Evolutionary conservation across 2,888 invertebrate genomes (phyloP).

Genomic region (Erynnis tages): DNA sequence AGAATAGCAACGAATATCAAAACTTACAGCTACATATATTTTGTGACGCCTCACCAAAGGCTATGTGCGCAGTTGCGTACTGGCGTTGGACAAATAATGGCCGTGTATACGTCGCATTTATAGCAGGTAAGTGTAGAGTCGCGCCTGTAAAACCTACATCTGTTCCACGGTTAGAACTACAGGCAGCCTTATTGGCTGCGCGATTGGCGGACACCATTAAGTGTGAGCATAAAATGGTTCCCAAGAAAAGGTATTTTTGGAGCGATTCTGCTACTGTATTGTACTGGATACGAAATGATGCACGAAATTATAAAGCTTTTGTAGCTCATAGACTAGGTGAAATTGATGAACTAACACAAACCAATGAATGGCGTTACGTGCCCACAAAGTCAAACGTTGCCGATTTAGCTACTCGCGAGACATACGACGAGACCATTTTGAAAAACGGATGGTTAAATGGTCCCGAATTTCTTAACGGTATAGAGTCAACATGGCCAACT

Average conservation of each 20-base stretch:
- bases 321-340: background rate
- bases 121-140: background rate
- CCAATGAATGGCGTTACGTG: background rate
- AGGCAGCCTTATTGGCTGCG: background rate
- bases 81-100: slow-evolving; percentile 23
- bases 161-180: background rate
- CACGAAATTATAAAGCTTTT: background rate
- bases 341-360: slow-evolving; percentile 1
- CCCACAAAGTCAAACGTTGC: slow-evolving; percentile 9
- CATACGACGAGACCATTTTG: background rate
- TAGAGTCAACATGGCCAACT: background rate
- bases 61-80: slow-evolving; percentile 27
- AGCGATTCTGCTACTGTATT: slow-evolving; percentile 2
- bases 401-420: background rate
- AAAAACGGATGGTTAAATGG: slow-evolving; percentile 1
- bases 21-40: slow-evolving; percentile 30
- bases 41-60: slow-evolving; percentile 24
- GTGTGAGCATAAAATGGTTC: background rate
- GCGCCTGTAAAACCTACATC: background rate
- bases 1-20: slow-evolving; percentile 1
- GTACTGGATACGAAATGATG: slow-evolving; percentile 4
- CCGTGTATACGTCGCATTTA: background rate
- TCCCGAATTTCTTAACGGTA: background rate
- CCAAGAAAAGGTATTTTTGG: background rate
- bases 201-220: background rate